A percentile compares a stretch with the other conserved stretches of the same genome.
These are phyloP conservation scores for Cephalopterus ornatus DNA, from an alignment of 2,113 vertebrate genomes.

Conservation along the genomic window DNA sequence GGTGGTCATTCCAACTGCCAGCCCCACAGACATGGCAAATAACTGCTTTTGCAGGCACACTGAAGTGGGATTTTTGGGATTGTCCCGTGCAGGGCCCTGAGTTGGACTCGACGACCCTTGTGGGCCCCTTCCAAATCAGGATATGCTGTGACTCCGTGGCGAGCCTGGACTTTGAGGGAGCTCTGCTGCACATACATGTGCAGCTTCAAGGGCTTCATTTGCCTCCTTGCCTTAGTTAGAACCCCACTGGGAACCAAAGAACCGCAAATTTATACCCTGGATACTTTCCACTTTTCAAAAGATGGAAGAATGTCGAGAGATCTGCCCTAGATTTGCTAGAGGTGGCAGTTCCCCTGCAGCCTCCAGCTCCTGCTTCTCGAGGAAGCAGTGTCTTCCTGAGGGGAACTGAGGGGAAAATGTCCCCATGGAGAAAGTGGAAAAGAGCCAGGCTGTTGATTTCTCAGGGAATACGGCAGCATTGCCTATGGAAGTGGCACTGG, in stretches of 20 bases:
- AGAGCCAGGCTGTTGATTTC: neutral
- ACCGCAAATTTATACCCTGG: neutral
- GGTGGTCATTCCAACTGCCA: neutral
- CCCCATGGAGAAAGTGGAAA: neutral
- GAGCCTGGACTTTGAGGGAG: neutral
- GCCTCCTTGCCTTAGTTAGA: neutral
- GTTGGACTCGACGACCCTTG: too few species aligned
- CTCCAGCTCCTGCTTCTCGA: fast-evolving
- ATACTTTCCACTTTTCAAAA: neutral
- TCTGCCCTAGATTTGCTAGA: neutral
- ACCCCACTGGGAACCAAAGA: neutral
- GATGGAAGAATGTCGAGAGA: neutral
- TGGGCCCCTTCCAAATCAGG: neutral
- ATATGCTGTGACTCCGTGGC: fast-evolving
- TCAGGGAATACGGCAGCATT: neutral
- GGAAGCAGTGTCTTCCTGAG: neutral
- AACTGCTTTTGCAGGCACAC: neutral
- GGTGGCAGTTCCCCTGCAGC: too few species aligned
- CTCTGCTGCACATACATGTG: neutral
- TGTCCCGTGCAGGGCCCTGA: neutral
- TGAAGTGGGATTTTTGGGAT: neutral
- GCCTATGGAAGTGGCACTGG: neutral
- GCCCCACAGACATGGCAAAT: neutral
- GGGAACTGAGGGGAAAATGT: neutral
- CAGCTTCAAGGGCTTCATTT: neutral